A percentile compares a stretch with the other conserved stretches of the same genome.
These are phyloP conservation scores for Cebus imitator DNA, from an alignment of 2,113 vertebrate species.

Conservation along the genomic window DNA sequence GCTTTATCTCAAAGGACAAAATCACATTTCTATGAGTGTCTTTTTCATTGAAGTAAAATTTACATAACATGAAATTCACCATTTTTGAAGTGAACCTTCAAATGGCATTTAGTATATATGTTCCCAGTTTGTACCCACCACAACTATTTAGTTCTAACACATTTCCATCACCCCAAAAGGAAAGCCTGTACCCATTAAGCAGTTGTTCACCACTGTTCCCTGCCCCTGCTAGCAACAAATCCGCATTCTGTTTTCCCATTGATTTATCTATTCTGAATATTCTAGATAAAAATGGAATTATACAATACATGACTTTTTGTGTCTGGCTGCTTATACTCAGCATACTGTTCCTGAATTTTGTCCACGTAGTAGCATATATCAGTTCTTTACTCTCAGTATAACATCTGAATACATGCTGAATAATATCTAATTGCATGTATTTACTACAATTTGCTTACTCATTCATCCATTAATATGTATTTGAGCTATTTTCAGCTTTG, in stretches of 20 bases:
- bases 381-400: background rate
- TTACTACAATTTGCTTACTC: background rate
- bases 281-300: background rate
- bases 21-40: background rate
- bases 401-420: no score
- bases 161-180: background rate
- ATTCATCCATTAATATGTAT: background rate
- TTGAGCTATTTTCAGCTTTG: background rate
- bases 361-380: background rate
- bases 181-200: background rate
- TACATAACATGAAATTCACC: background rate
- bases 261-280: background rate
- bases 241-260: background rate
- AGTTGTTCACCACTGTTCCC: rapidly evolving
- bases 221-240: background rate
- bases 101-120: background rate
- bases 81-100: background rate
- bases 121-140: background rate
- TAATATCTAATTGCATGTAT: background rate
- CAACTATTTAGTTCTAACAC: background rate
- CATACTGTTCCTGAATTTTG: background rate
- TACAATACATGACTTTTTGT: background rate
- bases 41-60: background rate
- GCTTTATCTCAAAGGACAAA: background rate
- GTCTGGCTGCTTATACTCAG: background rate